Conservation (phyloP, 2,113 vertebrate species). For the Lasiurus cinereus region DNA sequence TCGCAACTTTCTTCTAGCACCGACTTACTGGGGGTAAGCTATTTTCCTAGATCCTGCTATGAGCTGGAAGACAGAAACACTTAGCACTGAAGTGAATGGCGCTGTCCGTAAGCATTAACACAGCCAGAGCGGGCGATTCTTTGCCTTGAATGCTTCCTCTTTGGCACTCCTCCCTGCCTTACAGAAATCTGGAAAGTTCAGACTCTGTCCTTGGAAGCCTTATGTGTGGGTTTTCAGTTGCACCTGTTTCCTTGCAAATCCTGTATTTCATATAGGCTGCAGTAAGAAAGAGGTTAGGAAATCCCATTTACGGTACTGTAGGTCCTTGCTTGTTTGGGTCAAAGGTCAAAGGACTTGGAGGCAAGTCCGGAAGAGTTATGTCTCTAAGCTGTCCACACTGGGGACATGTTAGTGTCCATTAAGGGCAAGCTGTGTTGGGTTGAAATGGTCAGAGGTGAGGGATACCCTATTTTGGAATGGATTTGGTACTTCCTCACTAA, state of each 20-base stretch:
- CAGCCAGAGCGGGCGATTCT: constrained; percentile 37
- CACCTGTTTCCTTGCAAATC: constrained; percentile 4
- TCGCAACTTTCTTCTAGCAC: constrained; percentile 23
- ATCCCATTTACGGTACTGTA: not conserved
- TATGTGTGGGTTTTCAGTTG: not conserved
- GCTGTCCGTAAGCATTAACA: not conserved
- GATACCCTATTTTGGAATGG: not conserved
- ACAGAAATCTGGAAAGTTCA: constrained; percentile 2
- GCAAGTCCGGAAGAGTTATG: not conserved
- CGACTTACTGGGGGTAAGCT: constrained; percentile 32
- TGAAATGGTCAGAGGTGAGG: not conserved
- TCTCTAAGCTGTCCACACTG: not conserved
- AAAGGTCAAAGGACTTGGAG: not conserved
- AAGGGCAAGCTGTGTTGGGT: not conserved
- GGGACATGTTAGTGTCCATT: not conserved
- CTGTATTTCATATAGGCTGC: constrained; percentile 1
- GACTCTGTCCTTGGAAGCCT: not conserved
- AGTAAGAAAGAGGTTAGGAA: constrained; percentile 36
- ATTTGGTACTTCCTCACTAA: not conserved
- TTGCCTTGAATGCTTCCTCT: not conserved
- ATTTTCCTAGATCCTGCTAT: not conserved
- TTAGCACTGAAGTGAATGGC: not conserved
- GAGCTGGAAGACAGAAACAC: constrained; percentile 23
- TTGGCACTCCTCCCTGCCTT: not conserved
- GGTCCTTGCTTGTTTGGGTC: not conserved